A percentile compares a stretch with the other conserved stretches of the same genome.
These are phyloP conservation scores for Gnatocerus cornutus DNA, from an alignment of 2,888 invertebrate genomes.

Conservation along the genomic window DNA sequence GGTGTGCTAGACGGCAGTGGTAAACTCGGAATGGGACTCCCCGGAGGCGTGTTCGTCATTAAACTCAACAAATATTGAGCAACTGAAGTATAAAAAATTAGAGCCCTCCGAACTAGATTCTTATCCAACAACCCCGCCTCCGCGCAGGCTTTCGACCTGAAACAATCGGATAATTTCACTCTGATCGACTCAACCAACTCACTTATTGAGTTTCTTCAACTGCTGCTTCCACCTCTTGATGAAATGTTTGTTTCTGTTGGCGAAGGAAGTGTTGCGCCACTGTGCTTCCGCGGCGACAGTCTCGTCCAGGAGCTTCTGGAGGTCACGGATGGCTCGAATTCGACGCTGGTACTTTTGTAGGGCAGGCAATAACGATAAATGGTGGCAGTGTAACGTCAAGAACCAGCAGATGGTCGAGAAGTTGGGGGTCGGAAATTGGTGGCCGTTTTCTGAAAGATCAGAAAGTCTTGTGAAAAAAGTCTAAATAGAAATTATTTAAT, in stretches of 20 bases:
- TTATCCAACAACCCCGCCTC: conserved; percentile 93
- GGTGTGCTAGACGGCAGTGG: conserved; percentile 78
- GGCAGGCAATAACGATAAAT: conserved; percentile 91
- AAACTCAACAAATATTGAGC: conserved; percentile 84
- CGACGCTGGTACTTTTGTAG: conserved; percentile 88
- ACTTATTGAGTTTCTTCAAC: conserved; percentile 83
- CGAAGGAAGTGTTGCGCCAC: conserved; percentile 86
- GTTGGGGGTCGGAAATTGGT: conserved; percentile 85
- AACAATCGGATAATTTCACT: conserved; percentile 47
- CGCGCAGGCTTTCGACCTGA: conserved; percentile 91
- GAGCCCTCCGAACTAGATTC: conserved; percentile 84
- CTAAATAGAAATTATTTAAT: too few relatives aligned
- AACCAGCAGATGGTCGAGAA: conserved; percentile 99
- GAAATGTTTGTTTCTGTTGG: conserved; percentile 86
- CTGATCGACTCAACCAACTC: too few relatives aligned
- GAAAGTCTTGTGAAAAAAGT: too few relatives aligned
- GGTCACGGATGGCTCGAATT: conserved; percentile 84
- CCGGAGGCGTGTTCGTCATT: conserved; percentile 75
- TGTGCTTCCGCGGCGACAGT: conserved; percentile 85
- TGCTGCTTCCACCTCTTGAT: conserved; percentile 92
- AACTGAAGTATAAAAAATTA: conserved; percentile 91
- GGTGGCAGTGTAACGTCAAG: conserved; percentile 94
- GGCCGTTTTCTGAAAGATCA: conserved; percentile 74
- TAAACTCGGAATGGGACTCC: conserved; percentile 72
- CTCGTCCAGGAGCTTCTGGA: conserved; percentile 91